A percentile compares a stretch with the other conserved stretches of the same genome.
These are phyloP conservation scores for Agonopterix alstromeriana DNA, from an alignment of 2,888 invertebrate species.

Conservation along the genomic window DNA sequence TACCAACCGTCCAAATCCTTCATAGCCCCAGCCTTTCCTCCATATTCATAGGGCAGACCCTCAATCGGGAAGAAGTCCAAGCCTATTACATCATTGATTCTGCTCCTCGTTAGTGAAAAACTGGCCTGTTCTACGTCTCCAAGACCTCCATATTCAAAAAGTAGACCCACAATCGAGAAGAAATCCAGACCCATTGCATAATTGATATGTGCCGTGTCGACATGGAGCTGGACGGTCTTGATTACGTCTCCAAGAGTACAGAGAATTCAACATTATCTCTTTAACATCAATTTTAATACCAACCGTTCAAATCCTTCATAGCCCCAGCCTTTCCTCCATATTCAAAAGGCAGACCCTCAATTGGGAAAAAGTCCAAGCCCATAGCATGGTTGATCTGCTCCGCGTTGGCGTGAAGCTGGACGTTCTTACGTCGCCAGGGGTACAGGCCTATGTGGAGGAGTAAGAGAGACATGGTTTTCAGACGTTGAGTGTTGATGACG, in stretches of 20 bases:
- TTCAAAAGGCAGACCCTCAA: conserved; percentile 85
- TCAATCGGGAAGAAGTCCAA: conserved; percentile 83
- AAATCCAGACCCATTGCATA: conserved; percentile 71
- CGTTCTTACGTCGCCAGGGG: conserved; percentile 60
- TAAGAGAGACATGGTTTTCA: conserved; percentile 82
- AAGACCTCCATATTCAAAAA: no score
- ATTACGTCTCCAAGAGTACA: no score
- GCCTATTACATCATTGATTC: conserved; percentile 46
- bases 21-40: conserved; percentile 85
- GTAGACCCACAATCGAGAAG: conserved; percentile 83
- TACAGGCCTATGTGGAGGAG: conserved; percentile 60
- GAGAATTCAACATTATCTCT: neutral
- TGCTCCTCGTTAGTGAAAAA: conserved; percentile 46
- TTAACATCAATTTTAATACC: conserved; percentile 6
- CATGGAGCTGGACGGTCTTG: no score
- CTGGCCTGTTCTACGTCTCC: conserved; percentile 57
- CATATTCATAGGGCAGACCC: conserved; percentile 87
- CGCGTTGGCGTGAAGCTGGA: conserved; percentile 45
- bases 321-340: conserved; percentile 89
- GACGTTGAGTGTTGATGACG: conserved; percentile 84
- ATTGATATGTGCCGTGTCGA: no score
- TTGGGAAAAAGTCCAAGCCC: conserved; percentile 80
- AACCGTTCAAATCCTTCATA: conserved; percentile 83
- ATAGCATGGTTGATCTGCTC: conserved; percentile 49
- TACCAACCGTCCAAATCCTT: conserved; percentile 81